Conservation (phyloP, 2,888 invertebrate species). For the Dasysyrphus albostriatus region DNA sequence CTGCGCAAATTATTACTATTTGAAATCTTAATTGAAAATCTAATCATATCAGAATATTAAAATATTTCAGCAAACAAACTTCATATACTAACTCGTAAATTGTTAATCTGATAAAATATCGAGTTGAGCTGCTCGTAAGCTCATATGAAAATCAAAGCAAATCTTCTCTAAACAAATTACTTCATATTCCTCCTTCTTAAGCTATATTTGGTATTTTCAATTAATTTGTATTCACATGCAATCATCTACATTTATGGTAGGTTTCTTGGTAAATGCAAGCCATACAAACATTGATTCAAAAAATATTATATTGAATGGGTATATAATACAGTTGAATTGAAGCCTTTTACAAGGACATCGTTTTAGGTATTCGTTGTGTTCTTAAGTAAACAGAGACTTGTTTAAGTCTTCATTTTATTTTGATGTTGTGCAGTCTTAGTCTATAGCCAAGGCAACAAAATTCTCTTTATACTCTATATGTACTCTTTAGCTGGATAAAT, state of each 20-base stretch:
- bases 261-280: neutral
- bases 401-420: constrained; percentile 48
- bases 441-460: constrained; percentile 27
- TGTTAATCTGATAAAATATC: neutral
- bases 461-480: neutral
- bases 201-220: constrained; percentile 30
- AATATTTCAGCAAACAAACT: neutral
- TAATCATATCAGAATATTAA: neutral
- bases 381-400: constrained; percentile 14
- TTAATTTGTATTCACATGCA: constrained; percentile 44
- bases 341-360: constrained; percentile 25
- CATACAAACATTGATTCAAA: constrained; percentile 30
- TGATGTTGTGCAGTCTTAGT: constrained; percentile 18
- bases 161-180: constrained; percentile 51
- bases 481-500: constrained; percentile 19
- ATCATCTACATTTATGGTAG: neutral
- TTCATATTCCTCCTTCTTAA: constrained; percentile 20
- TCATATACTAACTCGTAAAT: neutral
- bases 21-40: neutral
- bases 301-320: constrained; percentile 37
- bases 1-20: neutral
- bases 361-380: constrained; percentile 49
- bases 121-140: constrained; percentile 6
- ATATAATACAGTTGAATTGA: constrained; percentile 3
- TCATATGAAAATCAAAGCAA: constrained; percentile 42